These are phyloP conservation scores for Crioceris asparagi DNA, from an alignment of 2,888 invertebrate species.

Conservation along the genomic window DNA sequence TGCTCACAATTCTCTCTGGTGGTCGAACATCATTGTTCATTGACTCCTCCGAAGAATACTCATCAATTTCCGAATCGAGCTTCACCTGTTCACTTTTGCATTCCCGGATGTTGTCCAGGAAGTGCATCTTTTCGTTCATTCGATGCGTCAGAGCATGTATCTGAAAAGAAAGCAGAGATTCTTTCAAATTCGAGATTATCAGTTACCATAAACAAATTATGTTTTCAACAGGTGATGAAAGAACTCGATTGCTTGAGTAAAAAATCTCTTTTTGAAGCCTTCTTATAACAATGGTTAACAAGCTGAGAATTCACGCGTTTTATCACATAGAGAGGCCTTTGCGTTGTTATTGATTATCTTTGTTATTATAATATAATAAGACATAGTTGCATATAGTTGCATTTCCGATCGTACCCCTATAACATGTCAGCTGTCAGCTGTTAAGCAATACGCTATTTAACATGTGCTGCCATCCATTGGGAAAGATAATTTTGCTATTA, in stretches of 20 bases:
- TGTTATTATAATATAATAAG: not conserved
- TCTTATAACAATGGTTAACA: no score
- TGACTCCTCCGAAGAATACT: conserved; percentile 16
- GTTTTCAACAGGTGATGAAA: no score
- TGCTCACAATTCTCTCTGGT: conserved; percentile 27
- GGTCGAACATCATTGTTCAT: conserved; percentile 14
- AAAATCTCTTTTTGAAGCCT: no score
- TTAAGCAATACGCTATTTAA: no score
- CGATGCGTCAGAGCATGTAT: conserved; percentile 20
- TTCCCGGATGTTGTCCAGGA: conserved; percentile 18
- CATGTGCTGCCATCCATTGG: no score
- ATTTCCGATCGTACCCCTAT: not conserved
- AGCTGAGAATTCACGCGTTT: no score
- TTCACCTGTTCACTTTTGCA: conserved; percentile 5
- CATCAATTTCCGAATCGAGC: conserved; percentile 13
- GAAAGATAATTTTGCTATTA: no score
- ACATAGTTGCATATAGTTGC: not conserved
- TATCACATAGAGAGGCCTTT: no score
- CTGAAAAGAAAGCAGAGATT: conserved; percentile 16
- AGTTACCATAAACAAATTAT: no score
- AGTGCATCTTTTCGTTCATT: conserved; percentile 22
- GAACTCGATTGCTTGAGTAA: no score
- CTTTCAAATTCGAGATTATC: no score
- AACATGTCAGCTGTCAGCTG: no score
- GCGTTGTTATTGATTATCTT: not conserved